Conservation (phyloP, 2,888 invertebrate species). For the Ceriagrion tenellum region DNA sequence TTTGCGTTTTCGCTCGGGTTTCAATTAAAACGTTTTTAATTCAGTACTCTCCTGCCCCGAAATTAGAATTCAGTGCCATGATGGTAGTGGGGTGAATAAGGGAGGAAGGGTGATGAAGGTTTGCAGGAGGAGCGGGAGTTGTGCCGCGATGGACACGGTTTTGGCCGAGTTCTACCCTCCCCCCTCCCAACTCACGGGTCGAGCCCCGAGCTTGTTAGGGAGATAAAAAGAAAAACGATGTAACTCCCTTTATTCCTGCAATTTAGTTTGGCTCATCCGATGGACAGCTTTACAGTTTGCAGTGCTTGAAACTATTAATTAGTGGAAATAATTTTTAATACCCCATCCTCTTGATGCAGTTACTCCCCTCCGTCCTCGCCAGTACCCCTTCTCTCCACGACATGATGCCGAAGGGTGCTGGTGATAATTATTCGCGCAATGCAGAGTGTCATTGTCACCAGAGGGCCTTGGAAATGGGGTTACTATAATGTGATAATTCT, state of each 20-base stretch:
- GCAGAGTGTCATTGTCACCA: not conserved
- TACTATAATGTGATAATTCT: not conserved
- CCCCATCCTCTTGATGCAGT: too few relatives aligned
- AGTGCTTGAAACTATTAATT: slow-evolving; percentile 31
- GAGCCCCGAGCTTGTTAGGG: not conserved
- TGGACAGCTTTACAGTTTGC: not conserved
- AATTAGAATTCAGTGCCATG: not conserved
- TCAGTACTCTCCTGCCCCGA: not conserved
- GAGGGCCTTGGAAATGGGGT: not conserved
- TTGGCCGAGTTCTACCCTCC: not conserved
- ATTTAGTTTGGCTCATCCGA: not conserved
- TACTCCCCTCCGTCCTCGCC: too few relatives aligned
- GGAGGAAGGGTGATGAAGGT: not conserved
- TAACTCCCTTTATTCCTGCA: not conserved
- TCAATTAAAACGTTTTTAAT: not conserved
- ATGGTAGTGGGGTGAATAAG: not conserved
- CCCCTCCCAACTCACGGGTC: too few relatives aligned
- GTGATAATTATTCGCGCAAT: not conserved
- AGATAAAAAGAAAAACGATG: not conserved
- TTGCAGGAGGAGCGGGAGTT: not conserved
- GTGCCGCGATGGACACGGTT: not conserved
- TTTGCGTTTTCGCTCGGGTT: not conserved
- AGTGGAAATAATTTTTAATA: not conserved
- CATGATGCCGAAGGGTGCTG: not conserved
- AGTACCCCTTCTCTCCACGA: not conserved